Evolutionary conservation across 2,888 invertebrate species (phyloP).

Genomic region (Caenorhabditis plicata): DNA sequence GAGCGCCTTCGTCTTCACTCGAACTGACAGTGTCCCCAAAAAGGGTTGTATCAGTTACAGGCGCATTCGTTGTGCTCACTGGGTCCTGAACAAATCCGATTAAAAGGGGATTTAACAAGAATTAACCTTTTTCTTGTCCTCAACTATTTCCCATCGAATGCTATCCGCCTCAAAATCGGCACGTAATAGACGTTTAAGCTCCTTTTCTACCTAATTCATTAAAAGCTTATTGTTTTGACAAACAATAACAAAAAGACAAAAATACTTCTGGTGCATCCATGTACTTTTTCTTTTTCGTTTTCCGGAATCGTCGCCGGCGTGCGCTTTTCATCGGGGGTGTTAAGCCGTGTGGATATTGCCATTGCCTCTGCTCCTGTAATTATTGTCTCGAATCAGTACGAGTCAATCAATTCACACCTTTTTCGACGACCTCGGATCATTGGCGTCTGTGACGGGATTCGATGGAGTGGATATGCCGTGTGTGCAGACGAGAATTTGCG

Average conservation of each 20-base stretch:
- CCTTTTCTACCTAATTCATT: constrained; percentile 69
- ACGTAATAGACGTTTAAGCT: constrained; percentile 84
- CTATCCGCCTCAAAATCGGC: constrained; percentile 58
- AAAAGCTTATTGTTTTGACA: neutral
- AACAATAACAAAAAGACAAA: neutral
- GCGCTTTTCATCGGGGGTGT: constrained; percentile 95
- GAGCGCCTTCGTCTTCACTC: constrained; percentile 2
- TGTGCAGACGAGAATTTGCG: constrained; percentile 74
- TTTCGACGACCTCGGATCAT: constrained; percentile 11
- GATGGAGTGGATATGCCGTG: constrained; percentile 15
- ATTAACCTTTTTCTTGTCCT: constrained; percentile 19
- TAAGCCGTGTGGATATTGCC: constrained; percentile 88
- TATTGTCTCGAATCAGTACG: neutral
- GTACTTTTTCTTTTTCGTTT: constrained; percentile 77
- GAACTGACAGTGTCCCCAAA: constrained; percentile 2
- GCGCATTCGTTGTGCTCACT: neutral
- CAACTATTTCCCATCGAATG: constrained; percentile 59
- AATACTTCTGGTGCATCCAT: constrained; percentile 65
- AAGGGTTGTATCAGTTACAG: neutral
- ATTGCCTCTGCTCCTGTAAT: constrained; percentile 81
- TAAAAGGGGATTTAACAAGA: neutral
- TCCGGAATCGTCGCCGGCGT: constrained; percentile 74
- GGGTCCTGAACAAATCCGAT: neutral
- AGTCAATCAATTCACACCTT: constrained; percentile 4
- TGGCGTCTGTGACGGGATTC: neutral